Conservation (phyloP, 2,113 vertebrate species). For the Numida meleagris region DNA sequence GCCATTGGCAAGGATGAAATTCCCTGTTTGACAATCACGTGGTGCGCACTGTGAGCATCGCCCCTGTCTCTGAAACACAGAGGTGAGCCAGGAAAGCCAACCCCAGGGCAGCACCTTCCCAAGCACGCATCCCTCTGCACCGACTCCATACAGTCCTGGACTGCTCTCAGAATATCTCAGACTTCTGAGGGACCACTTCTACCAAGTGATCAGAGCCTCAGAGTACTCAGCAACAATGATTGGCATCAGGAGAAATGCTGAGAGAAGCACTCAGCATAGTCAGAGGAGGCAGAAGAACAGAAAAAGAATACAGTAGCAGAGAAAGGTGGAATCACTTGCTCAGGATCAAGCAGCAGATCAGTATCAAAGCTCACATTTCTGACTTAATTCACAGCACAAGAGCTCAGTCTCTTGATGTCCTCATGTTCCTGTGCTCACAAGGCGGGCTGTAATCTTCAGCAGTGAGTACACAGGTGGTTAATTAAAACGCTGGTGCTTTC, state of each 20-base stretch:
- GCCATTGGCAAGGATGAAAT: not conserved
- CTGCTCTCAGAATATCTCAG: not conserved
- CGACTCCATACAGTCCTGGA: not conserved
- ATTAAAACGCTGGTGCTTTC: not conserved
- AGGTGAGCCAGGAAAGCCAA: not conserved
- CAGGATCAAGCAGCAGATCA: not conserved
- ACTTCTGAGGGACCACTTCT: not conserved
- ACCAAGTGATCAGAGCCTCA: not conserved
- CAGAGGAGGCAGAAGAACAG: not conserved
- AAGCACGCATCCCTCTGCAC: not conserved
- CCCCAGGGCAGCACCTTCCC: rapidly evolving
- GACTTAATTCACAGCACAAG: not conserved
- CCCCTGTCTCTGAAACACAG: not conserved
- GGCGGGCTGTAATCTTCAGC: not conserved
- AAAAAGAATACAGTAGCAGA: not conserved
- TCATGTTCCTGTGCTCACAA: not conserved
- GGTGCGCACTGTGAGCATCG: rapidly evolving
- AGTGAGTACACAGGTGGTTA: not conserved
- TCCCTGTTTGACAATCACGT: not conserved
- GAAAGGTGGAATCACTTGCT: not conserved
- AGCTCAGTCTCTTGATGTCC: not conserved
- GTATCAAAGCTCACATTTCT: not conserved
- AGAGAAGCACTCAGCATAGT: not conserved
- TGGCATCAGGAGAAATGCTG: not conserved
- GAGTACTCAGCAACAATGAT: not conserved